These are phyloP conservation scores for Andrena trimmerana DNA, from an alignment of 2,888 invertebrate genomes.

Conservation along the genomic window DNA sequence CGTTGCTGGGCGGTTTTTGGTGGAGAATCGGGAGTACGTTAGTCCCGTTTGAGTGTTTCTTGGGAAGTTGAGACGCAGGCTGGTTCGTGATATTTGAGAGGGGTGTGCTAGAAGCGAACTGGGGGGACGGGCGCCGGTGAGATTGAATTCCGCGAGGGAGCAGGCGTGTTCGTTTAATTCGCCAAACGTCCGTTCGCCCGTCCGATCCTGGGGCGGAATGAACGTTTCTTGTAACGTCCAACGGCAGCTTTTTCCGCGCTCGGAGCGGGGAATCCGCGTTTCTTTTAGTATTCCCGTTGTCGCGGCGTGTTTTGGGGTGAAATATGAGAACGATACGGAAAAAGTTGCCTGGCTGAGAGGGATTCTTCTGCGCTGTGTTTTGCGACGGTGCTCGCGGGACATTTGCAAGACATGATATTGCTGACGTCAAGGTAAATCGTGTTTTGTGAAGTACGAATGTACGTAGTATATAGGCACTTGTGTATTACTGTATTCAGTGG, in stretches of 20 bases:
- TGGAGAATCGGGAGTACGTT: neutral
- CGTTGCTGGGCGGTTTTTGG: no score
- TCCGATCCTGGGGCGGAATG: neutral
- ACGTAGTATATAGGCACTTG: no score
- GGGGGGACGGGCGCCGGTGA: neutral
- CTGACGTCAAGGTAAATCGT: slow-evolving; percentile 21
- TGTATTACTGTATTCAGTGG: no score
- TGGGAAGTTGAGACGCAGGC: neutral
- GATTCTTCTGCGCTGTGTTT: neutral
- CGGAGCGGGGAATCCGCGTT: slow-evolving; percentile 6
- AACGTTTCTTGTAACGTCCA: neutral
- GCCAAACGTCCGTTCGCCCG: neutral
- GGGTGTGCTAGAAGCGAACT: neutral
- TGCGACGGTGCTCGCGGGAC: neutral
- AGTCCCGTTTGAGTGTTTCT: slow-evolving; percentile 4
- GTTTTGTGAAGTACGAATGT: neutral
- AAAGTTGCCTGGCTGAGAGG: neutral
- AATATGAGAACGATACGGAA: slow-evolving; percentile 16
- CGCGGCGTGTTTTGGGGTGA: neutral
- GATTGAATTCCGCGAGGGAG: slow-evolving; percentile 5
- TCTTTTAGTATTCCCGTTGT: slow-evolving; percentile 18
- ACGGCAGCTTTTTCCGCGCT: neutral
- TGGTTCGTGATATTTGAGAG: slow-evolving; percentile 1
- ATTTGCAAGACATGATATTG: slow-evolving; percentile 1
- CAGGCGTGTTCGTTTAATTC: slow-evolving; percentile 4